Conservation (phyloP, 2,888 invertebrate species). For the Acrocyrtus sp. region DNA sequence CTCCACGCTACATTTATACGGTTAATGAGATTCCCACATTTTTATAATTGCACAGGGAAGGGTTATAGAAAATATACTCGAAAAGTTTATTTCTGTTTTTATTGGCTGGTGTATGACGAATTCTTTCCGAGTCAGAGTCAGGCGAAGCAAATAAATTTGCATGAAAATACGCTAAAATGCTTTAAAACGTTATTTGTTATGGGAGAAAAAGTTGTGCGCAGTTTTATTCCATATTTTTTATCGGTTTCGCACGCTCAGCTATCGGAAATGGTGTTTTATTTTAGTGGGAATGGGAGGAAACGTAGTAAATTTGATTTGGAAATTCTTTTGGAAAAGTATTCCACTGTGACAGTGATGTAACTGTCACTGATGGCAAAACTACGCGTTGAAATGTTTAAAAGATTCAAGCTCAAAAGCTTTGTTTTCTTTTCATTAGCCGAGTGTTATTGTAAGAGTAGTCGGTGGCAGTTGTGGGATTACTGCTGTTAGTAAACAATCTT, state of each 20-base stretch:
- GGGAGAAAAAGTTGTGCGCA: background rate
- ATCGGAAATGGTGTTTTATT: too few relatives aligned
- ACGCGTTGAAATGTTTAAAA: too few relatives aligned
- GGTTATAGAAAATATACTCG: background rate
- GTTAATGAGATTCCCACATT: conserved; percentile 32
- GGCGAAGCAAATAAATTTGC: background rate
- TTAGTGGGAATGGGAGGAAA: too few relatives aligned
- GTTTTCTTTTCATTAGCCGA: background rate
- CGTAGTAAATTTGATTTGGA: too few relatives aligned
- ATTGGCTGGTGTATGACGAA: background rate
- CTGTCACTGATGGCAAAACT: too few relatives aligned
- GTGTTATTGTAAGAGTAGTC: too few relatives aligned
- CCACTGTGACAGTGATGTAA: too few relatives aligned
- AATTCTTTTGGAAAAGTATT: too few relatives aligned
- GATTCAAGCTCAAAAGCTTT: too few relatives aligned
- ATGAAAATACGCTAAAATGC: background rate
- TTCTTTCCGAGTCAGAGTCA: background rate
- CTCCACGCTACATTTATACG: conserved; percentile 2
- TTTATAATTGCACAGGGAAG: background rate
- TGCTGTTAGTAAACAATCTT: too few relatives aligned
- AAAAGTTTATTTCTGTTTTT: too few relatives aligned
- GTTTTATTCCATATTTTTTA: background rate
- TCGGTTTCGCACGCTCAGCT: background rate
- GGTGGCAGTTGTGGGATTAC: too few relatives aligned
- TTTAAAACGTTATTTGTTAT: background rate